phyloP scores from a whole-genome alignment of 2,113 vertebrate genomes.

The Toxotes chatareus region DNA sequence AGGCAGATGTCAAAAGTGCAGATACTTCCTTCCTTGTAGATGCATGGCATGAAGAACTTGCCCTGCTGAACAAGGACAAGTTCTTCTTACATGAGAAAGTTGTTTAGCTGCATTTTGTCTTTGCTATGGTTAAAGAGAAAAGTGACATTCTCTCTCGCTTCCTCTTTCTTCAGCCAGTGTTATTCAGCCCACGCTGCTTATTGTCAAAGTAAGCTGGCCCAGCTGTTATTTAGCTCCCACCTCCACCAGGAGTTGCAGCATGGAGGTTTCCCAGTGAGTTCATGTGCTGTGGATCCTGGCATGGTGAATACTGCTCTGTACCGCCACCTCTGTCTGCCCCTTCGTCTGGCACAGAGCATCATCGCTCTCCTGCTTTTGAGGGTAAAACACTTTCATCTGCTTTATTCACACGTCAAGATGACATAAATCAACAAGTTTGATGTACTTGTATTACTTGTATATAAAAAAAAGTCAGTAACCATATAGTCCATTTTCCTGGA shows the following conservation, averaged over 20 bases:
- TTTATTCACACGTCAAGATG: neutral
- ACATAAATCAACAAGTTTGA: neutral
- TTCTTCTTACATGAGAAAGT: too few relatives aligned
- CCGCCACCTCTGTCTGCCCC: constrained; percentile 83
- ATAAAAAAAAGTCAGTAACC: neutral
- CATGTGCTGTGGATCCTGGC: constrained; percentile 91
- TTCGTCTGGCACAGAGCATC: constrained; percentile 74
- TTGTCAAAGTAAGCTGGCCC: constrained; percentile 92
- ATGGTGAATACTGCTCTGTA: constrained; percentile 92
- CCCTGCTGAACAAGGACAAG: neutral
- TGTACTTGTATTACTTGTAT: neutral
- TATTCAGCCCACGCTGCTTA: constrained; percentile 91
- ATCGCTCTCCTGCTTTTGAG: constrained; percentile 86
- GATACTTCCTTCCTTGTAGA: neutral
- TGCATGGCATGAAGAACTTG: neutral
- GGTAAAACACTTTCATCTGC: constrained; percentile 77
- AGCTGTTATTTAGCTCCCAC: constrained; percentile 89
- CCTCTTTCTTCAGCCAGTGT: constrained; percentile 74
- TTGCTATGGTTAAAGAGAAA: neutral
- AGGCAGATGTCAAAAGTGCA: neutral
- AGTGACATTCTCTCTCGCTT: neutral
- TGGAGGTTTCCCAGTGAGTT: constrained; percentile 84
- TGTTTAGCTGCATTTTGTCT: neutral
- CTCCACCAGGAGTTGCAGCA: constrained; percentile 86
- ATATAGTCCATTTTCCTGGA: neutral